These are phyloP conservation scores for Drosophila seguyi DNA, from an alignment of 1,140 invertebrate genomes.

Conservation along the genomic window DNA sequence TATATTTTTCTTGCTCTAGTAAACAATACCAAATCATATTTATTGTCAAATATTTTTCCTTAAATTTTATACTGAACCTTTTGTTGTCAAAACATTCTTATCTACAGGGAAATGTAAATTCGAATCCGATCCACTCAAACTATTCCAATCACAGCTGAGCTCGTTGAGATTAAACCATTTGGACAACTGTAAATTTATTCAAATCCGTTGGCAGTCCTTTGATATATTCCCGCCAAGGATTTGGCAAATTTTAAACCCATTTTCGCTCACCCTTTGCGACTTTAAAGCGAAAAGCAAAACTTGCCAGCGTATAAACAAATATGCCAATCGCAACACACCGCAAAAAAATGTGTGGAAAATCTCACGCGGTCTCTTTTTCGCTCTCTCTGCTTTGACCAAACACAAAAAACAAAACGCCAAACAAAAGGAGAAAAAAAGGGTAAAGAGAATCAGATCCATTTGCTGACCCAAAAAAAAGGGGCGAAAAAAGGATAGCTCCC, in stretches of 20 bases:
- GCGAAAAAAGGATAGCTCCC: slow-evolving; percentile 55
- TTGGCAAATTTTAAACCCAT: slow-evolving; percentile 40
- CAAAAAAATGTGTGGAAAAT: slow-evolving; percentile 37
- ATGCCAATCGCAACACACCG: slow-evolving; percentile 17
- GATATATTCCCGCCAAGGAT: slow-evolving; percentile 43
- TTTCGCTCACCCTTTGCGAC: slow-evolving; percentile 10
- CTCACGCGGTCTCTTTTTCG: slow-evolving; percentile 3
- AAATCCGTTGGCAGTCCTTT: slow-evolving; percentile 33
- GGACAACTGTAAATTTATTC: slow-evolving; percentile 30
- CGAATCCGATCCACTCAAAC: not conserved
- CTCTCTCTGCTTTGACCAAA: not conserved
- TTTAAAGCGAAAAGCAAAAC: slow-evolving; percentile 32
- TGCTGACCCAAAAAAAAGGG: slow-evolving; percentile 70
- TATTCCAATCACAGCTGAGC: slow-evolving; percentile 15
- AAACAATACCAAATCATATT: not conserved
- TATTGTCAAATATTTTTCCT: not conserved
- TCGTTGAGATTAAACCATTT: slow-evolving; percentile 38
- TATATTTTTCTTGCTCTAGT: not conserved
- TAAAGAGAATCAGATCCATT: slow-evolving; percentile 67
- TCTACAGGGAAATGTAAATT: slow-evolving; percentile 17
- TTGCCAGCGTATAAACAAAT: slow-evolving; percentile 44
- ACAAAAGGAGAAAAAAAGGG: slow-evolving; percentile 44
- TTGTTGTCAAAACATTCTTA: not conserved
- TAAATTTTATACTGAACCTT: not conserved
- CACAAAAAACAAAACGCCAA: slow-evolving; percentile 25